A percentile compares a stretch with the other conserved stretches of the same genome.
Conservation (phyloP, 2,888 invertebrate species). For the Parthenolecanium corni region DNA sequence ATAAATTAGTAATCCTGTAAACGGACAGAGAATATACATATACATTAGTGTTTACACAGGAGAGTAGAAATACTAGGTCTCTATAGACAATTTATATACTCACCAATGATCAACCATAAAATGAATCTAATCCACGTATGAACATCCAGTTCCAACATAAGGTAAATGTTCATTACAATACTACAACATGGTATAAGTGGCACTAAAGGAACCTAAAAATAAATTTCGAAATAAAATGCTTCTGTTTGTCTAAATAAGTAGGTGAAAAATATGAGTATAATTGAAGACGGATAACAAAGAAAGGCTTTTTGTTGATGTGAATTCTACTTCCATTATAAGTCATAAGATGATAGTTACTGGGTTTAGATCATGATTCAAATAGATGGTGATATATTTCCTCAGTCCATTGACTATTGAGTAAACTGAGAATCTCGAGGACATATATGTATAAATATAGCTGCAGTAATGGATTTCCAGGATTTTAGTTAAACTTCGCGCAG, state of each 20-base stretch:
- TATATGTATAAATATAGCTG: too few species aligned
- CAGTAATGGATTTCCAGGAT: too few species aligned
- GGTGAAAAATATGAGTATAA: not conserved
- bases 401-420: too few species aligned
- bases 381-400: too few species aligned
- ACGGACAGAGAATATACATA: too few species aligned
- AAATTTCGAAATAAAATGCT: not conserved
- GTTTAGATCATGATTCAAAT: too few species aligned
- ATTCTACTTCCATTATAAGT: too few species aligned
- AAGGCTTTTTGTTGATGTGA: too few species aligned
- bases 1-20: slow-evolving; percentile 69
- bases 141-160: slow-evolving; percentile 67
- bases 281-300: not conserved
- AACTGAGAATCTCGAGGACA: too few species aligned
- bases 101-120: slow-evolving; percentile 70
- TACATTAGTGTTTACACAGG: too few species aligned
- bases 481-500: too few species aligned
- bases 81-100: slow-evolving; percentile 36
- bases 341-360: too few species aligned
- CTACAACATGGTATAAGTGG: slow-evolving; percentile 71
- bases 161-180: slow-evolving; percentile 68
- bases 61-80: not conserved
- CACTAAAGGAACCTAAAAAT: slow-evolving; percentile 56
- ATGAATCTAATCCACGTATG: slow-evolving; percentile 74
- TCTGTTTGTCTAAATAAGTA: not conserved